A percentile compares a stretch with the other conserved stretches of the same genome.
These are phyloP conservation scores for Aelia acuminata DNA, from an alignment of 2,888 invertebrate species.

Conservation along the genomic window DNA sequence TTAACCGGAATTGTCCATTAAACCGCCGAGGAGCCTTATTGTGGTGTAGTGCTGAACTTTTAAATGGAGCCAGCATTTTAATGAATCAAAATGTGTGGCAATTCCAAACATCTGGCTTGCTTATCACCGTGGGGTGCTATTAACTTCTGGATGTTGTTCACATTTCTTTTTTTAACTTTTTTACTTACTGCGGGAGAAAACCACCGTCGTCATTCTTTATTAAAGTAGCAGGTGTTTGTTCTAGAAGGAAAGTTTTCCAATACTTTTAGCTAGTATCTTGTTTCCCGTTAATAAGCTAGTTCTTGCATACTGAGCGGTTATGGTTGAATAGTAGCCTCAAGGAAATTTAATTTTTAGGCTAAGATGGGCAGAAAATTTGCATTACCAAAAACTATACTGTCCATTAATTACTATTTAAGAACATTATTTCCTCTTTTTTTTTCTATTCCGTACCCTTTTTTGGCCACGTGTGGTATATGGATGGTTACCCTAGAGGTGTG, in stretches of 20 bases:
- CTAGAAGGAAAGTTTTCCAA: neutral
- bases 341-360: no score
- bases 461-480: no score
- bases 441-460: no score
- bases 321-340: neutral
- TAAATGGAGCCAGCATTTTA: neutral
- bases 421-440: no score
- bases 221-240: conserved; percentile 16
- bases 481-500: no score
- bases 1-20: neutral
- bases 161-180: neutral
- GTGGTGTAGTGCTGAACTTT: neutral
- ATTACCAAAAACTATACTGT: no score
- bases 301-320: neutral
- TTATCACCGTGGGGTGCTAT: neutral
- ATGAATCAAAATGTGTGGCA: neutral
- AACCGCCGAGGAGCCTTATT: neutral
- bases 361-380: no score
- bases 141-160: neutral
- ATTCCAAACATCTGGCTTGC: neutral
- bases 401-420: no score
- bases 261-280: neutral
- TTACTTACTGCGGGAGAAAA: neutral
- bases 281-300: neutral
- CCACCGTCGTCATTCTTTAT: neutral